These are phyloP conservation scores for Bombus affinis DNA, from an alignment of 1,140 invertebrate genomes.

Conservation along the genomic window DNA sequence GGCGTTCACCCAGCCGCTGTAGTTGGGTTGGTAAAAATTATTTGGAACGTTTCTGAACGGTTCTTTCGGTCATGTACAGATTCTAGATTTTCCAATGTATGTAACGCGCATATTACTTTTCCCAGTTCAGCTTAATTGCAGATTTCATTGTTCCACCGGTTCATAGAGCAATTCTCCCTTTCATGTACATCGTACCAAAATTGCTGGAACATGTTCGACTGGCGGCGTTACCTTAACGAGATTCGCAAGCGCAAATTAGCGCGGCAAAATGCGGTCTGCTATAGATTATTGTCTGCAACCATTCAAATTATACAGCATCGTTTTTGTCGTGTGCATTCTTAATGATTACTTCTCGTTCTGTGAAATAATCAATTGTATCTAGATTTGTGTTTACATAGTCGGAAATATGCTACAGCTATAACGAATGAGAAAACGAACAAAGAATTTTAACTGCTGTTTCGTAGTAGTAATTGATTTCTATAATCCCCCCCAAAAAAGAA, in stretches of 20 bases:
- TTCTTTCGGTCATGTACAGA: background rate
- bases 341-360: background rate
- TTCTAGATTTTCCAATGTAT: constrained; percentile 31
- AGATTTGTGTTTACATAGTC: background rate
- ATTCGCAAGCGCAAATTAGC: constrained; percentile 66
- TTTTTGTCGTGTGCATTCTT: background rate
- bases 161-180: constrained; percentile 45
- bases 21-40: constrained; percentile 18
- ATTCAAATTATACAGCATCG: background rate
- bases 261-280: constrained; percentile 59
- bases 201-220: constrained; percentile 49
- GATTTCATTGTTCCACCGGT: constrained; percentile 53
- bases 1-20: background rate
- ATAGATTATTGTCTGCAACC: constrained; percentile 19
- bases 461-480: too few relatives aligned
- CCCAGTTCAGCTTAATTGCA: constrained; percentile 29
- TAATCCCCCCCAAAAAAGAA: too few relatives aligned
- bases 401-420: background rate
- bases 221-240: constrained; percentile 62
- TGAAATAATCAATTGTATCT: background rate
- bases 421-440: too few relatives aligned
- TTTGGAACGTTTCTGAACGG: constrained; percentile 31
- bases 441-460: too few relatives aligned
- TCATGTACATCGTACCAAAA: constrained; percentile 41
- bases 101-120: constrained; percentile 14